A percentile compares a stretch with the other conserved stretches of the same genome.
Evolutionary conservation across 2,113 vertebrate species (phyloP).

Genomic region (Neomonachus schauinslandi): DNA sequence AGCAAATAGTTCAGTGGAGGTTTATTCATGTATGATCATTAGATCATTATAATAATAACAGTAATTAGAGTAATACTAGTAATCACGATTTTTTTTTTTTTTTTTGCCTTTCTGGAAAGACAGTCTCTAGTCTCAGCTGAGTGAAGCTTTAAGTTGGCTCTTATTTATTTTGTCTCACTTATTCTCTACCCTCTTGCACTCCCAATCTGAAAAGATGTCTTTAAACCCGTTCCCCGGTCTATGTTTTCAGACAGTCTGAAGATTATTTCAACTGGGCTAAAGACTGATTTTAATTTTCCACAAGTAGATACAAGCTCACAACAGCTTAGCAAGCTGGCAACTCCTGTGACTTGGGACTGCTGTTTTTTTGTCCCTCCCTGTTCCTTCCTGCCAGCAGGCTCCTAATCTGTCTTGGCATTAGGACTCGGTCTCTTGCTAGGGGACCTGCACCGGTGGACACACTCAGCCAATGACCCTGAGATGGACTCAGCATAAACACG

Average conservation of each 20-base stretch:
- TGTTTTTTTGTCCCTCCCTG: not conserved
- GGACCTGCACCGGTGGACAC: not conserved
- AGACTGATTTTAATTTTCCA: not conserved
- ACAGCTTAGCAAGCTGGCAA: not conserved
- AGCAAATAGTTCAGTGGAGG: not conserved
- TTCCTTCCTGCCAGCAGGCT: not conserved
- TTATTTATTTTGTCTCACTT: too few species aligned
- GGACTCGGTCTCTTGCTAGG: not conserved
- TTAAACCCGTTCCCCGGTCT: fast-evolving
- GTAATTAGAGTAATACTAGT: too few species aligned
- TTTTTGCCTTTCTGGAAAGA: not conserved
- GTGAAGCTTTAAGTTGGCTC: not conserved
- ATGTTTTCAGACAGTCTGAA: not conserved
- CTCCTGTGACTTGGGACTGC: not conserved
- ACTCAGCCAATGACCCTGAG: not conserved
- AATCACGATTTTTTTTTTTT: not conserved
- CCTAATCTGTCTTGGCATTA: not conserved
- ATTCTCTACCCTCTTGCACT: not conserved
- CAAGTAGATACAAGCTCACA: not conserved
- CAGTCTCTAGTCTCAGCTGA: not conserved
- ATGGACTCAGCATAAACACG: not conserved
- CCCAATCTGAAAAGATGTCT: not conserved
- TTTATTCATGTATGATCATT: not conserved
- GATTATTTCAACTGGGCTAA: not conserved
- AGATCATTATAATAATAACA: not conserved